Evolutionary conservation across 2,797 vertebrate genomes (phyloP).

Genomic region (Thamnophis elegans): DNA sequence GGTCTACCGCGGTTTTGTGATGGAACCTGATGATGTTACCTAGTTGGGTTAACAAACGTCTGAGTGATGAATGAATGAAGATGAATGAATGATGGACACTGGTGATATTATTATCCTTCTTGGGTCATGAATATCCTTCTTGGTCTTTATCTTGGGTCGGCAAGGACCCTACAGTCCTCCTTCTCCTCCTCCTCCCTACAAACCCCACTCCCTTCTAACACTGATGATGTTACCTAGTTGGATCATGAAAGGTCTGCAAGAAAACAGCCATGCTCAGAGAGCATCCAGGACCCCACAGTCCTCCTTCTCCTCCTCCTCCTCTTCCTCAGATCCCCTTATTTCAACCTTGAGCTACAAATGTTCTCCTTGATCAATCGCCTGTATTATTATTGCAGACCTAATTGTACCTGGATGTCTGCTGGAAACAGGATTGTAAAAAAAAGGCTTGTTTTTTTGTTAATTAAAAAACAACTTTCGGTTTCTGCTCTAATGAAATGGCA

Average conservation of each 20-base stretch:
- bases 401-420: too few species aligned
- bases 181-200: too few species aligned
- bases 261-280: background rate
- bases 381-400: too few species aligned
- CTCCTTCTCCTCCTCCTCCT: background rate
- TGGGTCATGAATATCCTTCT: background rate
- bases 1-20: too few species aligned
- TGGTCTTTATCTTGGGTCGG: too few species aligned
- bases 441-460: too few species aligned
- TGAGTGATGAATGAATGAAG: background rate
- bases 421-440: too few species aligned
- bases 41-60: background rate
- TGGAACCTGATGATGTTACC: too few species aligned
- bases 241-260: background rate
- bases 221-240: background rate
- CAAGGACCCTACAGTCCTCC: too few species aligned
- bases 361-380: too few species aligned
- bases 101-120: background rate
- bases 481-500: constrained; percentile 16
- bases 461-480: background rate
- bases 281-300: background rate
- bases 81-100: background rate
- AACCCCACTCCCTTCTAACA: too few species aligned
- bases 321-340: background rate
- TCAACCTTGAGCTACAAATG: background rate